These are phyloP conservation scores for Etheostoma nigrum DNA, from an alignment of 2,797 vertebrate genomes.

Conservation along the genomic window DNA sequence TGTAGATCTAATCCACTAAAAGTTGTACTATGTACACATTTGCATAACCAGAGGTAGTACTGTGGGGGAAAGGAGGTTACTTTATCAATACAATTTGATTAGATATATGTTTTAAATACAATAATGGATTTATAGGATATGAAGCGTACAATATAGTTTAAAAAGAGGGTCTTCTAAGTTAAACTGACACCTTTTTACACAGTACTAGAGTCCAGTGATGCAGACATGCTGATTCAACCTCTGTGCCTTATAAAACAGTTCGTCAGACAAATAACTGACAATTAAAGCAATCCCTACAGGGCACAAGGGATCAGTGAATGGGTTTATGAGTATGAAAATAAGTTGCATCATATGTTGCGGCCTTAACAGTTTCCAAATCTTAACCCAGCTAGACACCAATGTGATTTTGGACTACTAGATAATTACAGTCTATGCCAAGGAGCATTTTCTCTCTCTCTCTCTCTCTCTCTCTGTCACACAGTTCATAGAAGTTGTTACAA, in stretches of 20 bases:
- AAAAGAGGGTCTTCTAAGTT: background rate
- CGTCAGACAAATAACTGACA: background rate
- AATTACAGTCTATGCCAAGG: background rate
- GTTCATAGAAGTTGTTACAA: background rate
- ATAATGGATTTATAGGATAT: background rate
- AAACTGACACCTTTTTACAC: background rate
- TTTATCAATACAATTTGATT: background rate
- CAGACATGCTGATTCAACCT: background rate
- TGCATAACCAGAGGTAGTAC: background rate
- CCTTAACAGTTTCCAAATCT: background rate
- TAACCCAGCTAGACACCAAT: background rate
- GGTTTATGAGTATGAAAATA: background rate
- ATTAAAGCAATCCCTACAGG: background rate
- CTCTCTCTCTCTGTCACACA: background rate
- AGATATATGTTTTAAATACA: background rate
- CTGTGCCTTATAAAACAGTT: background rate
- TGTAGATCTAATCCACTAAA: background rate
- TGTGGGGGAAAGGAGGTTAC: background rate
- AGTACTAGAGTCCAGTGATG: background rate
- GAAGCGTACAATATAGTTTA: background rate
- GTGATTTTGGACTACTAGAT: background rate
- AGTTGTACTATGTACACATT: background rate
- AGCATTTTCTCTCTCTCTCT: background rate
- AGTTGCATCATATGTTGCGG: background rate
- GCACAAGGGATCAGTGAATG: background rate